A percentile compares a stretch with the other conserved stretches of the same genome.
These are phyloP conservation scores for Megaceryle alcyon DNA, from an alignment of 2,797 vertebrate genomes.

Conservation along the genomic window DNA sequence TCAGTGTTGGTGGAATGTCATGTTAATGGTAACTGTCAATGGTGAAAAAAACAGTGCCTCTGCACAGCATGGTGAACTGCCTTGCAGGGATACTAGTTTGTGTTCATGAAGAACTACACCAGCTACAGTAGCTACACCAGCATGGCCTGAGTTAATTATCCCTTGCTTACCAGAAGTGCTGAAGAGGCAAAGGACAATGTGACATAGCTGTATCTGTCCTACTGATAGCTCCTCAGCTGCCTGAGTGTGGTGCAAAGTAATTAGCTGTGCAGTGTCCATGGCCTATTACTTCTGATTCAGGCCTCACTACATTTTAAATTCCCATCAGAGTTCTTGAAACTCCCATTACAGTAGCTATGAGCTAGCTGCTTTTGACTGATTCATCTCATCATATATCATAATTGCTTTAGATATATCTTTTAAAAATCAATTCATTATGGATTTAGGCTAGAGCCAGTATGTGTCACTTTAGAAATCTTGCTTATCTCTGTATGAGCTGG, in stretches of 20 bases:
- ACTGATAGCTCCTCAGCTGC: not conserved
- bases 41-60: not conserved
- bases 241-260: not conserved
- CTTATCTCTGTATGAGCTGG: not conserved
- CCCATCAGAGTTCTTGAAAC: not conserved
- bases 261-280: not conserved
- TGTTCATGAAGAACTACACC: not conserved
- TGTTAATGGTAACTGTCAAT: not conserved
- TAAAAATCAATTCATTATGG: not conserved
- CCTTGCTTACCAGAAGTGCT: not conserved
- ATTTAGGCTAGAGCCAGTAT: not conserved
- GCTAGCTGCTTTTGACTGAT: not conserved
- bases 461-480: not conserved
- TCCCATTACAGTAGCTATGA: not conserved
- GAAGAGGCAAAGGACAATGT: not conserved
- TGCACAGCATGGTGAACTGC: not conserved
- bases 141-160: not conserved
- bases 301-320: not conserved
- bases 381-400: not conserved
- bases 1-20: accelerated
- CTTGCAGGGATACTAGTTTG: not conserved
- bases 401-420: not conserved
- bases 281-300: not conserved
- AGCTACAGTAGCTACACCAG: not conserved
- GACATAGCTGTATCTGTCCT: not conserved